These are phyloP conservation scores for Rhynchophorus ferrugineus DNA, from an alignment of 1,140 invertebrate genomes.

Conservation along the genomic window DNA sequence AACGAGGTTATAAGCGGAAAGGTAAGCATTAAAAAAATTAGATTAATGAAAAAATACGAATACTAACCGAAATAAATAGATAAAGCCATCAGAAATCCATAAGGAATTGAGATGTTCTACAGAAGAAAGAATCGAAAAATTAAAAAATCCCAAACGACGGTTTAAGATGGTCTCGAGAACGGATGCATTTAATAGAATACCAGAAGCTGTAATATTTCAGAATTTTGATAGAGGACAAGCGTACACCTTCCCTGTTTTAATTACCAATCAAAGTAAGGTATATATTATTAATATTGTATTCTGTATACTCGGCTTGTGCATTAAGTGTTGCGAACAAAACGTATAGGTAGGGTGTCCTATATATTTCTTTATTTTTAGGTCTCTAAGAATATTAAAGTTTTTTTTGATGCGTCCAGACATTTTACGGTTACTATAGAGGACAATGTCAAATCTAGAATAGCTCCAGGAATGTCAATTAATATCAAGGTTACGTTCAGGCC, in stretches of 20 bases:
- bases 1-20: not conserved
- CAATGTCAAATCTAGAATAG: constrained; percentile 33
- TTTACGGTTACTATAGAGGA: constrained; percentile 36
- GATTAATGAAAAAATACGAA: not conserved
- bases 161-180: constrained; percentile 15
- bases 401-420: constrained; percentile 28
- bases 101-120: constrained; percentile 26
- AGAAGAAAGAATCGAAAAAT: constrained; percentile 30
- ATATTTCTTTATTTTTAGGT: constrained; percentile 33
- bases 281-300: too few species aligned
- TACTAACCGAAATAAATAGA: not conserved
- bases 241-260: constrained; percentile 33
- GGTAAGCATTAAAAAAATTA: not conserved
- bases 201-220: constrained; percentile 42
- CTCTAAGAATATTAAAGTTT: constrained; percentile 31
- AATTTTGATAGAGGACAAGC: constrained; percentile 36
- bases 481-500: constrained; percentile 37
- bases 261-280: constrained; percentile 42
- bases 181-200: constrained; percentile 34
- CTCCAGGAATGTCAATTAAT: constrained; percentile 39
- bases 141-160: constrained; percentile 24
- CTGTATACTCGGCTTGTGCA: too few species aligned
- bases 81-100: constrained; percentile 25
- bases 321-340: too few species aligned
- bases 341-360: too few species aligned